phyloP scores from a whole-genome alignment of 2,113 vertebrate species.

The Promerops cafer region DNA sequence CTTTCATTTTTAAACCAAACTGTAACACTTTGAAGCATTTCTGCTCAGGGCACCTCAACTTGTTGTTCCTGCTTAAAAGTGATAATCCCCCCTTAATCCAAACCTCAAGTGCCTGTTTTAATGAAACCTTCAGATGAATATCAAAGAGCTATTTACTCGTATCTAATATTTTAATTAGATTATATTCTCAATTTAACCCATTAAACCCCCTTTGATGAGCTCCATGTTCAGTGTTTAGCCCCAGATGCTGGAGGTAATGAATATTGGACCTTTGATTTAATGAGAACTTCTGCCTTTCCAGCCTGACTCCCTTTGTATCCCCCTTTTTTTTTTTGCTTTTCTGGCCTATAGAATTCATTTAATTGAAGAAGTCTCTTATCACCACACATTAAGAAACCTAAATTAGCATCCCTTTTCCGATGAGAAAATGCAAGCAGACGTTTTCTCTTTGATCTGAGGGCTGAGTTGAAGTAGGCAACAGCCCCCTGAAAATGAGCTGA shows the following conservation, averaged over 20 bases:
- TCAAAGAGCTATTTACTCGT: constrained; percentile 97
- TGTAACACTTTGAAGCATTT: constrained; percentile 69
- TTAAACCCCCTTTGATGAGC: constrained; percentile 94
- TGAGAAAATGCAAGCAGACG: constrained; percentile 80
- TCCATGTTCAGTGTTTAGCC: constrained; percentile 92
- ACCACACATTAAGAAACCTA: constrained; percentile 89
- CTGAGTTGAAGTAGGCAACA: constrained; percentile 80
- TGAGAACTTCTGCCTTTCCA: constrained; percentile 88
- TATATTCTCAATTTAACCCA: constrained; percentile 99
- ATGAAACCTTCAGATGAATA: constrained; percentile 94
- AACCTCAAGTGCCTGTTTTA: constrained; percentile 85
- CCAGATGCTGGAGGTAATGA: constrained; percentile 91
- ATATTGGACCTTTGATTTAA: constrained; percentile 92
- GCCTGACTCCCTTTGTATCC: constrained; percentile 84
- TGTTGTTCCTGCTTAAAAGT: constrained; percentile 79
- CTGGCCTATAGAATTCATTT: constrained; percentile 94
- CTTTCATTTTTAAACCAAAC: constrained; percentile 39
- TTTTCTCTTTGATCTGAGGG: constrained; percentile 91
- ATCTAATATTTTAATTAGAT: constrained; percentile 99
- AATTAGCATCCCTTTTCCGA: constrained; percentile 97
- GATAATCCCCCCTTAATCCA: constrained; percentile 80
- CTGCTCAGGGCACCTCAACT: constrained; percentile 72
- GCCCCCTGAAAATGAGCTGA: constrained; percentile 98
- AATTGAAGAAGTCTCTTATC: constrained; percentile 98
- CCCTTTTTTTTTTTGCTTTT: constrained; percentile 68